Conservation (phyloP, 23 tunicate species). For the Botrylloides violaceus region DNA sequence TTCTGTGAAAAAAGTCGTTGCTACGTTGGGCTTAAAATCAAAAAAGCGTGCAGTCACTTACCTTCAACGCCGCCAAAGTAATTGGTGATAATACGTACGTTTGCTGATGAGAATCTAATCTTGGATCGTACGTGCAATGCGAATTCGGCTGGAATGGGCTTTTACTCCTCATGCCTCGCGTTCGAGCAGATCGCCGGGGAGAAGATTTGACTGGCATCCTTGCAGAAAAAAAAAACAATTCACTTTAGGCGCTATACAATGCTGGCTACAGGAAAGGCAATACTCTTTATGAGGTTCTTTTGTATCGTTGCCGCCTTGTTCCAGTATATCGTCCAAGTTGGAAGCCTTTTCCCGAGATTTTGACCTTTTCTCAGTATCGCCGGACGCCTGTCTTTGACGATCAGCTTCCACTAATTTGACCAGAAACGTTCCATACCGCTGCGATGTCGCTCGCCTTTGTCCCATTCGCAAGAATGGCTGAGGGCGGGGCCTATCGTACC, state of each 20-base stretch:
- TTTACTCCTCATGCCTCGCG: neutral
- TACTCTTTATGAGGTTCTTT: too few species aligned
- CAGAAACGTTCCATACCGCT: slow-evolving; percentile 1
- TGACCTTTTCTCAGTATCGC: neutral
- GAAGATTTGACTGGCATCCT: slow-evolving; percentile 8
- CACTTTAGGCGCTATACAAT: too few species aligned
- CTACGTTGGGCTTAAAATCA: neutral
- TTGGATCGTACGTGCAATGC: slow-evolving; percentile 43
- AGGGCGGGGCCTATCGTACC: slow-evolving; percentile 11
- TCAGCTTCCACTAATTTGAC: slow-evolving; percentile 8
- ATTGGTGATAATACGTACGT: slow-evolving; percentile 60
- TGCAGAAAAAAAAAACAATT: too few species aligned
- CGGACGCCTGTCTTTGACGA: neutral
- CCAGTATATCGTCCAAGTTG: neutral
- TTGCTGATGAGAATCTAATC: slow-evolving; percentile 79
- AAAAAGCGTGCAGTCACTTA: slow-evolving; percentile 18
- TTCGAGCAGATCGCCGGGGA: slow-evolving; percentile 1
- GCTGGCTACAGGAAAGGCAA: too few species aligned
- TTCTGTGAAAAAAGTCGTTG: slow-evolving; percentile 29
- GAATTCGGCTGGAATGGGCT: slow-evolving; percentile 6
- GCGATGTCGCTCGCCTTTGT: slow-evolving; percentile 14
- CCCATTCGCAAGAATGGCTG: slow-evolving; percentile 7
- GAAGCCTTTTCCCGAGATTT: neutral
- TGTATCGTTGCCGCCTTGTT: neutral
- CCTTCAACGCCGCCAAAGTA: slow-evolving; percentile 57